Base-by-base conservation (phyloP, 2,888 invertebrate species). In the Agriopis marginaria region DNA sequence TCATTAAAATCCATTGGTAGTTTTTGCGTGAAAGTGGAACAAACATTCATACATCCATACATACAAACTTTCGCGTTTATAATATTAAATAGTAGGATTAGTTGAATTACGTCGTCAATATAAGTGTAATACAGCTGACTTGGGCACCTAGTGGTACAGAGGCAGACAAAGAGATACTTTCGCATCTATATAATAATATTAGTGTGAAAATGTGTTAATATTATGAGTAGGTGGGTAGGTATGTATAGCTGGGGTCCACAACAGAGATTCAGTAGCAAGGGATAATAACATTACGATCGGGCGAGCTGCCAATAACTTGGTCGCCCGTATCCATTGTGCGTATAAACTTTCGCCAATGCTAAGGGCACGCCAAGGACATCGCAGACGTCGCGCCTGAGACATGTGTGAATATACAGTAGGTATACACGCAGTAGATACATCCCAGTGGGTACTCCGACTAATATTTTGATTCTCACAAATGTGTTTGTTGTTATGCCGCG, bases 221-320 rank as follows among this genome's bases (percentile, higher is more conserved):
- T n/a, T 54, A 39, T 54, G 8, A 54, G 32, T 32, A 58, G 7
- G 56, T 44, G 44, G 9, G 45, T 58, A 45, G 8, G 23, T 58
- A n/a, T 42, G n/a, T 45, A 44, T 45, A 55, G 11, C 39, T 17
- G 40, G 61, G 47, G 49, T 39, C 45, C 47, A 63, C 17, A 56
- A 55, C 56, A 51, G 11, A 47, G 45, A 65, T 62, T 65, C 51
- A 72, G 69, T 72, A 73, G 77, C 64, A 53, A 78, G 75, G 71
- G 73, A 78, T 74, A 75, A 77, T 72, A 60, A 65, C 53, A 69
- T 71, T 73, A 78, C 53, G 53, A 53, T 75, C 78, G 75, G 86
- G 86, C 85, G 79, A 77, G 72, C 80, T 80, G 86, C 86, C 86
- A 86, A 82, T 82, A 81, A 81, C 75, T 76, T 77, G 56, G 75